phyloP scores from a whole-genome alignment of 2,797 vertebrate species.

The Pagetopsis macropterus region DNA sequence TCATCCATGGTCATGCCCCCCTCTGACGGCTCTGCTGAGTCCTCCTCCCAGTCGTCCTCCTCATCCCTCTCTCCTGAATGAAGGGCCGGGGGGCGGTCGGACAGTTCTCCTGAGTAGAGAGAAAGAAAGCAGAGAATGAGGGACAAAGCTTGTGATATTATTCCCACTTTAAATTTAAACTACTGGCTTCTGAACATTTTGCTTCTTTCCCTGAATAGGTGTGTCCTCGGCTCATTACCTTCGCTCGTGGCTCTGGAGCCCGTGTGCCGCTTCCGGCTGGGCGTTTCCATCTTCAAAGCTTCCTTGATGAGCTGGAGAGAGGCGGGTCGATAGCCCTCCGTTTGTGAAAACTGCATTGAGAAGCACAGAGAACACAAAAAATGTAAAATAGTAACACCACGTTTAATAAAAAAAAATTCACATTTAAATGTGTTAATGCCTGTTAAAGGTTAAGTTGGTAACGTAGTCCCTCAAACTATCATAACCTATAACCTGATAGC shows the following conservation, averaged over 20 bases:
- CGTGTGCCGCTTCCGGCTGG: slow-evolving; percentile 66
- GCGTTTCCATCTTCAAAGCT: slow-evolving; percentile 81
- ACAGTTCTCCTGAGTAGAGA: slow-evolving; percentile 58
- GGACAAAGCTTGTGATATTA: slow-evolving; percentile 6
- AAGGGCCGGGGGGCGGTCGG: slow-evolving; percentile 60
- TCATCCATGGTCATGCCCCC: slow-evolving; percentile 80
- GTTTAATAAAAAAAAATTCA: neutral
- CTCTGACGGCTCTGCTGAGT: slow-evolving; percentile 68
- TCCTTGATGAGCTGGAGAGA: slow-evolving; percentile 84
- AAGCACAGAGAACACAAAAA: slow-evolving; percentile 27
- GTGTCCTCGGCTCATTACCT: slow-evolving; percentile 59
- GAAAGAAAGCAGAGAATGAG: neutral
- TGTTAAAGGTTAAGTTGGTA: neutral
- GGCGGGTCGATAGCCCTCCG: slow-evolving; percentile 79
- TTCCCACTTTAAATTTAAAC: slow-evolving; percentile 28
- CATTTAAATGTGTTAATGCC: neutral
- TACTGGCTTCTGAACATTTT: slow-evolving; percentile 24
- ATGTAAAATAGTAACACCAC: neutral
- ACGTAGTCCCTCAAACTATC: no score
- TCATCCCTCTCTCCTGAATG: slow-evolving; percentile 57
- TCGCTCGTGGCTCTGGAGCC: slow-evolving; percentile 73
- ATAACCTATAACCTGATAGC: no score
- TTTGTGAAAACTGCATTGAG: slow-evolving; percentile 65
- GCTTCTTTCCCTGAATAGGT: slow-evolving; percentile 25
- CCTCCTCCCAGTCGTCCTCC: slow-evolving; percentile 73